Conservation (phyloP, 2,888 invertebrate genomes). For the Lypha dubia region DNA sequence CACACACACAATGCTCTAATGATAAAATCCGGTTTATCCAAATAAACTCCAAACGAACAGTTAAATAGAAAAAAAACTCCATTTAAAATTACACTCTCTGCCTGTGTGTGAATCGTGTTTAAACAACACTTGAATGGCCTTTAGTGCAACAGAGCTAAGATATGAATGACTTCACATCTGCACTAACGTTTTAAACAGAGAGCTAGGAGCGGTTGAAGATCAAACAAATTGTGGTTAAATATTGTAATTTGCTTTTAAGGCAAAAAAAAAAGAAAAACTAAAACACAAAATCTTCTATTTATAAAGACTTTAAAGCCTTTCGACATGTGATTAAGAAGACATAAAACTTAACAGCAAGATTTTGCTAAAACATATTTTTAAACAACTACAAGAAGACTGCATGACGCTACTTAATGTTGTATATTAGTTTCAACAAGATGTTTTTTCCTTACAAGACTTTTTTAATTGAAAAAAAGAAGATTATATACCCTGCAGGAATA, state of each 20-base stretch:
- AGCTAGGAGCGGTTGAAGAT: conserved; percentile 54
- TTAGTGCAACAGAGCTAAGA: conserved; percentile 8
- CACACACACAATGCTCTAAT: conserved; percentile 44
- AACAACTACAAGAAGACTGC: conserved; percentile 54
- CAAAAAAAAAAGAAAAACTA: conserved; percentile 6
- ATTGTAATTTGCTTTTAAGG: conserved; percentile 26
- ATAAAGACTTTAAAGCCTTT: conserved; percentile 59
- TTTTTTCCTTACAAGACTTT: conserved; percentile 7
- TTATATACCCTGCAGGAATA: too few relatives aligned
- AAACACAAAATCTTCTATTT: conserved; percentile 11
- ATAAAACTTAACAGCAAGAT: conserved; percentile 43
- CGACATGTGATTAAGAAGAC: conserved; percentile 52
- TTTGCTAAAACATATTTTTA: conserved; percentile 28
- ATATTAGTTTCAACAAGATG: conserved; percentile 24
- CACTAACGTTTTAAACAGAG: conserved; percentile 31
- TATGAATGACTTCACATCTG: conserved; percentile 21
- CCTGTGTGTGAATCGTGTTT: conserved; percentile 37
- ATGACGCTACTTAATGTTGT: conserved; percentile 61
- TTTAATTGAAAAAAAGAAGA: background rate
- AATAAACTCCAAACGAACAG: conserved; percentile 17
- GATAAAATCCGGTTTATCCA: conserved; percentile 57
- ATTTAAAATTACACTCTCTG: conserved; percentile 36
- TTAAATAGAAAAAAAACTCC: conserved; percentile 7
- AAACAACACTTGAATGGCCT: conserved; percentile 49
- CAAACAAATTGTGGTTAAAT: conserved; percentile 62